These are phyloP conservation scores for Rhinichthys klamathensis DNA, from an alignment of 2,113 vertebrate species.

Conservation along the genomic window DNA sequence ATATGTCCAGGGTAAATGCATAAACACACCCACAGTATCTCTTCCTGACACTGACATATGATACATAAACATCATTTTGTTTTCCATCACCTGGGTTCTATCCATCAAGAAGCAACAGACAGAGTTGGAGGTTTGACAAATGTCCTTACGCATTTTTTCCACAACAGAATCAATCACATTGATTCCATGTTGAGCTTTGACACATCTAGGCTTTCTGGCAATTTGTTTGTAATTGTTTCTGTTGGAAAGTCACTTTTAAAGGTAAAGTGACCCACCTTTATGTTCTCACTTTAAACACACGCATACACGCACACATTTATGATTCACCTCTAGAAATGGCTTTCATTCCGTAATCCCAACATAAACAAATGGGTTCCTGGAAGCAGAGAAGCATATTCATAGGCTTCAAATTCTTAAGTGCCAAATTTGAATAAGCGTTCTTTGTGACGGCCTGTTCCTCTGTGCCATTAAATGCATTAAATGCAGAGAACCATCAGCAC, in stretches of 20 bases:
- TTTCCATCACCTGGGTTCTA: constrained; percentile 42
- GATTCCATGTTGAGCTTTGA: constrained; percentile 38
- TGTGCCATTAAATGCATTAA: neutral
- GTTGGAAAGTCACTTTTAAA: constrained; percentile 24
- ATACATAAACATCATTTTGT: constrained; percentile 46
- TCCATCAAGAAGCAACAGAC: constrained; percentile 35
- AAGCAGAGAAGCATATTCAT: constrained; percentile 23
- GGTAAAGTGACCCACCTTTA: neutral
- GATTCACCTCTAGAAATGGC: neutral
- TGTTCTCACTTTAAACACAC: neutral
- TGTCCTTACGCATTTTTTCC: constrained; percentile 31
- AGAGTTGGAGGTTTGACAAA: constrained; percentile 34
- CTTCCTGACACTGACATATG: constrained; percentile 43
- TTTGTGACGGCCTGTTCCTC: neutral
- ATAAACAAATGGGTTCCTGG: constrained; percentile 25
- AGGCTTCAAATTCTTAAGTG: neutral
- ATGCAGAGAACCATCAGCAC: neutral
- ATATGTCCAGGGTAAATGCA: constrained; percentile 6
- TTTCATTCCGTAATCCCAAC: constrained; percentile 16
- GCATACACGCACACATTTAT: neutral
- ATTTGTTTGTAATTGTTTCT: constrained; percentile 31
- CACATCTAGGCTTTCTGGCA: constrained; percentile 22
- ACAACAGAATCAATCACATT: constrained; percentile 40
- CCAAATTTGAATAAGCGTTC: neutral
- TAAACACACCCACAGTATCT: constrained; percentile 29